These are phyloP conservation scores for Thereva unica DNA, from an alignment of 2,888 invertebrate species.

Conservation along the genomic window DNA sequence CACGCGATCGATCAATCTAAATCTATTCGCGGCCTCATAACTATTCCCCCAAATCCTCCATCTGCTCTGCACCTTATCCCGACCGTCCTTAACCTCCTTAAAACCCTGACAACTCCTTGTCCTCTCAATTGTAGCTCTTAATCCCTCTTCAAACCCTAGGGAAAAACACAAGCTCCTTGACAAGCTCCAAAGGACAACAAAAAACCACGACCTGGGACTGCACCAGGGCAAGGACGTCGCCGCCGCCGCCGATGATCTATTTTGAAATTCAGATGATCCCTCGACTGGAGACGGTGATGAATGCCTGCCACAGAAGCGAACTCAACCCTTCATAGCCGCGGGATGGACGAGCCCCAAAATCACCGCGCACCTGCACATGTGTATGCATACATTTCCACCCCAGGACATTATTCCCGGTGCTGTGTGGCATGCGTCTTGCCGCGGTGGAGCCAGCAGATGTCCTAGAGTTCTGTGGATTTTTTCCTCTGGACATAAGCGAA, in stretches of 20 bases:
- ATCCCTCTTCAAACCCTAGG: background rate
- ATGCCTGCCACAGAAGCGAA: constrained; percentile 9
- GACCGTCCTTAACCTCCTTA: background rate
- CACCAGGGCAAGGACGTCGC: constrained; percentile 6
- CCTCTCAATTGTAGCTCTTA: background rate
- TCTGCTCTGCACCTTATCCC: too few species aligned
- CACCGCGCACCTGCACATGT: constrained; percentile 17
- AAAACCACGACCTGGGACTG: background rate
- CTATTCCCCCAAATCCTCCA: too few species aligned
- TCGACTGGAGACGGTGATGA: constrained; percentile 2
- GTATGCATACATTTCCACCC: constrained; percentile 26
- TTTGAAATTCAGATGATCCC: constrained; percentile 28
- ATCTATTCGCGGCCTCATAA: constrained; percentile 5
- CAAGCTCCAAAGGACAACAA: constrained; percentile 3
- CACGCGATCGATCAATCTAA: constrained; percentile 33
- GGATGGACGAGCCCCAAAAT: constrained; percentile 15
- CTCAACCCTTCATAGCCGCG: constrained; percentile 20
- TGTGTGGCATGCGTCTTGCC: too few species aligned
- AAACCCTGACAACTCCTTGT: background rate
- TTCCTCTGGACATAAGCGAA: too few species aligned
- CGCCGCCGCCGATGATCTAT: constrained; percentile 28
- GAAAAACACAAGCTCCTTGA: constrained; percentile 1
- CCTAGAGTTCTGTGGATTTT: too few species aligned
- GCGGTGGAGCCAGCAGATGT: too few species aligned
- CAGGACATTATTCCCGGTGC: constrained; percentile 7